Percentiles rank a stretch among this genome's conserved stretches.
Conservation (phyloP, 53 echinoderm and acorn worm species). For the Astropecten irregularis region DNA sequence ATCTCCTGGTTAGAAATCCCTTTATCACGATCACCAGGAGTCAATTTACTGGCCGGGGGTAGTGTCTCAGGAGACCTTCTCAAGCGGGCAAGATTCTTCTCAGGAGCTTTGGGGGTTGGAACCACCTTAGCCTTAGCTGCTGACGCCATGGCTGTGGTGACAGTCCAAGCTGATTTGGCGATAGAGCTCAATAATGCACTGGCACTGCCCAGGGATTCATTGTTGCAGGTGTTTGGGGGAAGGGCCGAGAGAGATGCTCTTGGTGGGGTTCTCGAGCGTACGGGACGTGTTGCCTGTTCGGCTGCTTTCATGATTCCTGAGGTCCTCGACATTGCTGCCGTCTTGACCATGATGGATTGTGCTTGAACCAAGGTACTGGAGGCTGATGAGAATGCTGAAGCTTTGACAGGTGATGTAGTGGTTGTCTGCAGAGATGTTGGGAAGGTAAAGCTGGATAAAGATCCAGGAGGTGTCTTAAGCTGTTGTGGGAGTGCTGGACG, state of each 20-base stretch:
- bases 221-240: constrained; percentile 39
- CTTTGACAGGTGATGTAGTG: constrained; percentile 5
- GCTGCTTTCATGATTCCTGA: constrained; percentile 36
- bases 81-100: constrained; percentile 35
- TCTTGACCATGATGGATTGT: constrained; percentile 51
- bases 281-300: constrained; percentile 38
- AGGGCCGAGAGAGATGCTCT: constrained; percentile 37
- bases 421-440: constrained; percentile 23
- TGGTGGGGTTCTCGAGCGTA: constrained; percentile 35
- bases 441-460: constrained; percentile 20
- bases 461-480: constrained; percentile 28
- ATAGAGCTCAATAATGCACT: constrained; percentile 94
- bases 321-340: constrained; percentile 48
- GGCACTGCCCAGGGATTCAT: constrained; percentile 70
- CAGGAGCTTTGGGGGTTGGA: constrained; percentile 30
- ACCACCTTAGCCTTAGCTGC: constrained; percentile 47
- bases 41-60: constrained; percentile 44
- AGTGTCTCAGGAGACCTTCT: constrained; percentile 54
- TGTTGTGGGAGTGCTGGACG: neutral
- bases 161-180: constrained; percentile 85
- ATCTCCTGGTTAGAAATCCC: neutral
- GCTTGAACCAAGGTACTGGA: constrained; percentile 35
- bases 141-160: constrained; percentile 53
- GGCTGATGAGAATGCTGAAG: constrained; percentile 3
- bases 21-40: constrained; percentile 38